These are phyloP conservation scores for Mormyrus proboscirostris DNA, from an alignment of 2,797 vertebrate species.

Conservation along the genomic window DNA sequence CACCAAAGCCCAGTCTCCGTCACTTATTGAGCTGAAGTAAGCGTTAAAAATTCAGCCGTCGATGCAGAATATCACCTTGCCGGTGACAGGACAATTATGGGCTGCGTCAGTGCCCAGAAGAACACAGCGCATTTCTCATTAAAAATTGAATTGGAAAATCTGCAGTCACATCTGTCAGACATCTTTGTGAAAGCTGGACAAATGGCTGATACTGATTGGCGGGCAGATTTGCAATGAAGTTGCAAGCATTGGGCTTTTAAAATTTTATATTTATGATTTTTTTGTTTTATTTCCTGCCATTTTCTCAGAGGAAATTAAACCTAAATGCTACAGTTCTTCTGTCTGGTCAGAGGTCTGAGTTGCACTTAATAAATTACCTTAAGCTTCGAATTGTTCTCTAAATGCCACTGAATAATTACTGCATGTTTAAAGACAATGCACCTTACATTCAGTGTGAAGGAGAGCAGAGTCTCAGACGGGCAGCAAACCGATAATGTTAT, in stretches of 20 bases:
- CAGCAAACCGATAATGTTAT: not conserved
- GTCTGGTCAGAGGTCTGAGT: not conserved
- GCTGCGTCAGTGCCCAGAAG: constrained; percentile 34
- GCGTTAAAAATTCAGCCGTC: constrained; percentile 47
- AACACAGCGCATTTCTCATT: constrained; percentile 43
- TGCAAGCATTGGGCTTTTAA: not conserved
- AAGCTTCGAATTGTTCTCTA: not conserved
- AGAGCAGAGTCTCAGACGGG: not conserved
- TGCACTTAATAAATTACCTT: not conserved
- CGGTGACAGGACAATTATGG: constrained; percentile 52
- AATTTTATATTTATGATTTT: not conserved
- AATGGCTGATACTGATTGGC: constrained; percentile 3
- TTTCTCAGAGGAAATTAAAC: not conserved
- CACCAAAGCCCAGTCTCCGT: constrained; percentile 36
- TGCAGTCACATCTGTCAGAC: constrained; percentile 43
- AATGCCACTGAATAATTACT: constrained; percentile 2
- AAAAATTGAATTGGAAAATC: constrained; percentile 49
- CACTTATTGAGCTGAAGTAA: constrained; percentile 48
- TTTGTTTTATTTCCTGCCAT: not conserved
- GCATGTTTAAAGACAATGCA: not conserved
- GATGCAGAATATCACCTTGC: constrained; percentile 40
- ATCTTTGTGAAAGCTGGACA: constrained; percentile 40
- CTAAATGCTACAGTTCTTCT: not conserved
- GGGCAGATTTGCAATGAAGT: not conserved
- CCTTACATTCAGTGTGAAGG: not conserved